These are phyloP conservation scores for Hippocampus barbouri DNA, from an alignment of 2,113 vertebrate species.

Conservation along the genomic window DNA sequence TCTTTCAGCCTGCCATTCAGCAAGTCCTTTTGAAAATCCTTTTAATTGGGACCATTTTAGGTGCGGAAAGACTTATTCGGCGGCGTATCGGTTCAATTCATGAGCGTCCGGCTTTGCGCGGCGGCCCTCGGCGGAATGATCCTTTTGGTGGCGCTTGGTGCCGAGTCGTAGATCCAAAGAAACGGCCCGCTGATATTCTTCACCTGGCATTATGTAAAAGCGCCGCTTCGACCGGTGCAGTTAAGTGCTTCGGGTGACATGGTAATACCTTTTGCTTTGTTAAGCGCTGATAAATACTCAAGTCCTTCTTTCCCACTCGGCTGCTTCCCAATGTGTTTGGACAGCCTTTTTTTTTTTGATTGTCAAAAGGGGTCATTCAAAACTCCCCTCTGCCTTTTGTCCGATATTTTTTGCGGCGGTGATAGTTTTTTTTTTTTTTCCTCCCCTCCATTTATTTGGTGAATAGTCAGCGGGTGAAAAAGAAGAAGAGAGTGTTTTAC, in stretches of 20 bases:
- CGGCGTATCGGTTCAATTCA: constrained; percentile 42
- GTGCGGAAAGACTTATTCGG: constrained; percentile 22
- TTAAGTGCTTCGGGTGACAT: constrained; percentile 75
- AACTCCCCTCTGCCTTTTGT: constrained; percentile 73
- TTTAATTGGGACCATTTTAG: constrained; percentile 28
- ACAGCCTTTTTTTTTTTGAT: constrained; percentile 47
- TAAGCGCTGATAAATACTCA: constrained; percentile 77
- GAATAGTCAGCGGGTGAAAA: constrained; percentile 67
- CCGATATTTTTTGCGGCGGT: constrained; percentile 64
- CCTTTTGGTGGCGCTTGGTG: constrained; percentile 14
- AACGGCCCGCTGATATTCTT: constrained; percentile 55
- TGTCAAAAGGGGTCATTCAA: constrained; percentile 73
- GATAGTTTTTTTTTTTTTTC: constrained; percentile 65
- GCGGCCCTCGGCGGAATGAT: constrained; percentile 37
- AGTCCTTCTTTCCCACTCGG: constrained; percentile 70
- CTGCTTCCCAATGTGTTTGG: constrained; percentile 69
- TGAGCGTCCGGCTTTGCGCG: constrained; percentile 37
- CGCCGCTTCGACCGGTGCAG: neutral
- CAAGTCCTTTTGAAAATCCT: constrained; percentile 17
- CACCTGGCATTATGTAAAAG: constrained; percentile 51
- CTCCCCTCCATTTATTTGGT: constrained; percentile 76
- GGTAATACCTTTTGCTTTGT: constrained; percentile 77
- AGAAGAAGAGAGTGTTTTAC: constrained; percentile 68
- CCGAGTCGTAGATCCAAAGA: constrained; percentile 23
- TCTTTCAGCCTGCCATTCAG: neutral